phyloP scores from a whole-genome alignment of 2,888 invertebrate genomes.

The Patella pellucida region DNA sequence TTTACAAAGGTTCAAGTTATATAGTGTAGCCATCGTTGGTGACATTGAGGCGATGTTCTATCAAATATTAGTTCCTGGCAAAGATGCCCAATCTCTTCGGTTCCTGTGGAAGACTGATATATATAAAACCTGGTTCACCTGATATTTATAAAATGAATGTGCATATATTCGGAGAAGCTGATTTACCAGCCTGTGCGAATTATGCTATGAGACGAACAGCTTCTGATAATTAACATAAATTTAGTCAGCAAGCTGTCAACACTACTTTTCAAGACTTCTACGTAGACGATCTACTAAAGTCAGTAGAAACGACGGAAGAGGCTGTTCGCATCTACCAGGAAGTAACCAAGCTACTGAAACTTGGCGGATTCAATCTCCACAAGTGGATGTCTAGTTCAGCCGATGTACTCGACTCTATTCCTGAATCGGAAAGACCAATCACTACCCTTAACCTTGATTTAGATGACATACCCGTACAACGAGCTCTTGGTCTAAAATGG shows the following conservation, averaged over 20 bases:
- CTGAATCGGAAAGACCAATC: not conserved
- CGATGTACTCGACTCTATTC: not conserved
- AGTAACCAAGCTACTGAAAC: not conserved
- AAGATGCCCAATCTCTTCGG: constrained; percentile 5
- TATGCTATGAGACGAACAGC: constrained; percentile 10
- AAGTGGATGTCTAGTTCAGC: not conserved
- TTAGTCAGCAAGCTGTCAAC: not conserved
- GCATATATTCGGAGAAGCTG: constrained; percentile 13
- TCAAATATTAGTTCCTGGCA: not conserved
- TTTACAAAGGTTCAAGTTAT: not conserved
- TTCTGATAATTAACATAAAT: not conserved
- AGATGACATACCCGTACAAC: not conserved
- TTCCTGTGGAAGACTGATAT: constrained; percentile 9
- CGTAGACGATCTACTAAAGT: not conserved
- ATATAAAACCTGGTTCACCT: not conserved
- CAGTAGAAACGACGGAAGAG: not conserved
- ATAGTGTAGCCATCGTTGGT: not conserved
- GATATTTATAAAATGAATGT: not conserved
- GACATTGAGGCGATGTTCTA: constrained; percentile 9
- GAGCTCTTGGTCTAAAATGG: constrained; percentile 16
- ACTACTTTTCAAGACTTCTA: not conserved
- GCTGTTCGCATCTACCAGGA: not conserved
- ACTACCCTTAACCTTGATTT: constrained; percentile 1
- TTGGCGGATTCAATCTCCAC: not conserved
- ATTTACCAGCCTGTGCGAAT: constrained; percentile 10